Base-by-base conservation (phyloP, 2,888 invertebrate species). In the Colletes collaris region DNA sequence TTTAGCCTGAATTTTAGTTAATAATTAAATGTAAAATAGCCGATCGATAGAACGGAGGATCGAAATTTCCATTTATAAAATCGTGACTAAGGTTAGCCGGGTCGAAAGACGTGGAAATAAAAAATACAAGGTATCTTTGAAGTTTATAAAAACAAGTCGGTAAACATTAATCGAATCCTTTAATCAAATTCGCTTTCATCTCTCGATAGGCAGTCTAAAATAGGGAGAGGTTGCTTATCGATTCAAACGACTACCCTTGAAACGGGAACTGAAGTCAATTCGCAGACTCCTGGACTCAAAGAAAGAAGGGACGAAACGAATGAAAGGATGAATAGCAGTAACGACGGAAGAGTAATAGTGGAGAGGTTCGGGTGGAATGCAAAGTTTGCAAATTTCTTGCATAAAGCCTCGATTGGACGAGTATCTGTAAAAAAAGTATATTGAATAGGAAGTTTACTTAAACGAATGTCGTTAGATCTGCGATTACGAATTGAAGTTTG, bases 161-260 rank as follows among this genome's bases (percentile, higher is more conserved):
- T 84, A 87, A 89, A 88, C 88, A 88, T 88, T 90, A 88, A 90
- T 90, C 87, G 88, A 90, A 88, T 89, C 87, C 86, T 85, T 87
- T 86, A 88, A 89, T 89, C 87, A 88, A 87, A 88, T 87, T 85
- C 84, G 69, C 81, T 82, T 82, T 76, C 72, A 75, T 81, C 83
- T 84, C 75, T 79, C 72, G 79, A 84, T 85, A 80, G 84, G 71
- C 83, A 73, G 79, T 66, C 82, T 79, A 75, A 73, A 75, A 65
- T 78, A 63, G 78, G 62, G 72, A 69, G 81, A 70, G 70, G 81
- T 82, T 80, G 84, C 84, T 89, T 88, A 90, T 90, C 89, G 89
- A 89, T 89, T 89, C 87, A 84, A 88, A 86, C 86, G 86, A 76
- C 79, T 81, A 82, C 74, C 82, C 72, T 79, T 82, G 81, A 84